Conservation (phyloP, 1,140 invertebrate genomes). For the Drosophila orena region DNA sequence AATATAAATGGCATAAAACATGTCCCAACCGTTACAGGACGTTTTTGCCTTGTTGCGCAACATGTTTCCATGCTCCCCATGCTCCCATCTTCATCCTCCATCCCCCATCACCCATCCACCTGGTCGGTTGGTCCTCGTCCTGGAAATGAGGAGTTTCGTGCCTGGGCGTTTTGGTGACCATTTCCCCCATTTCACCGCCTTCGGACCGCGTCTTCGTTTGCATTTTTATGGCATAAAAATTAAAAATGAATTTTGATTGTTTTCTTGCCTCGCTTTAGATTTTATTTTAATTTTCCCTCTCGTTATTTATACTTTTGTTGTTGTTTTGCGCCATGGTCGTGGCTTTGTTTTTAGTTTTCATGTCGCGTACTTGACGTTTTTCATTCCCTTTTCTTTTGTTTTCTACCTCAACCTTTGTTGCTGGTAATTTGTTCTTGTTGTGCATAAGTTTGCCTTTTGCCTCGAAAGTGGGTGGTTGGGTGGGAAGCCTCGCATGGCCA, state of each 20-base stretch:
- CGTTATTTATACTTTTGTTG: conserved; percentile 30
- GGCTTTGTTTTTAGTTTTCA: conserved; percentile 81
- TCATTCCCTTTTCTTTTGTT: conserved; percentile 28
- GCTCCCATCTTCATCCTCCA: no score
- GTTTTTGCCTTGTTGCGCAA: conserved; percentile 61
- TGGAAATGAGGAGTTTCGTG: conserved; percentile 45
- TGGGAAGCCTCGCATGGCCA: conserved; percentile 72
- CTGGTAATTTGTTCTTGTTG: conserved; percentile 62
- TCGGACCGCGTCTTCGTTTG: conserved; percentile 62
- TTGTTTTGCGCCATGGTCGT: conserved; percentile 19
- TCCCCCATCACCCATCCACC: no score
- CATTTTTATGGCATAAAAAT: conserved; percentile 83
- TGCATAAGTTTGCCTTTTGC: conserved; percentile 50
- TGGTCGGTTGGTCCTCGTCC: neutral
- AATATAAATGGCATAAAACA: conserved; percentile 62
- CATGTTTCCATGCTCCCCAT: conserved; percentile 38
- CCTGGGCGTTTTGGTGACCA: conserved; percentile 57
- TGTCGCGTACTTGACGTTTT: conserved; percentile 74
- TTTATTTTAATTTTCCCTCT: conserved; percentile 53
- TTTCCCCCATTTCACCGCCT: conserved; percentile 3
- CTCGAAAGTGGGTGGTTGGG: neutral
- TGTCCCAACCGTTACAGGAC: conserved; percentile 59
- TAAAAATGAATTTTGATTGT: conserved; percentile 84
- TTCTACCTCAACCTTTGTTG: conserved; percentile 42
- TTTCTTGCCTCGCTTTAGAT: conserved; percentile 52